phyloP scores from a whole-genome alignment of 2,113 vertebrate genomes.

The Sylvilagus bachmani region DNA sequence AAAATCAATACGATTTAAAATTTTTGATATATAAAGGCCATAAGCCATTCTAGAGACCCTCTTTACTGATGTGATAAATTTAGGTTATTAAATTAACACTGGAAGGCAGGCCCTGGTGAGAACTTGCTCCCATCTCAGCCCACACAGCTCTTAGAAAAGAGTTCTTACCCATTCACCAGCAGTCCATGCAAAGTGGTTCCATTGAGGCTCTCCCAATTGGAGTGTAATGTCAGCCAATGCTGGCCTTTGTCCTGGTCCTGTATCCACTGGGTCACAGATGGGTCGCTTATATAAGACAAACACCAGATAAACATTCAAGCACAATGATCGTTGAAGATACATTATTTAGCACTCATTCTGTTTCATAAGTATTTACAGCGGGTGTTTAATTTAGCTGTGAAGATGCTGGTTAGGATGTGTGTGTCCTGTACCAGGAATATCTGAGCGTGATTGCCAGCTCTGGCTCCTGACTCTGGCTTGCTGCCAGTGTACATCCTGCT shows the following conservation, averaged over 20 bases:
- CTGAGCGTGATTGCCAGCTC: no score
- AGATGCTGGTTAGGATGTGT: no score
- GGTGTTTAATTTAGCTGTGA: no score
- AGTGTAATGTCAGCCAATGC: slow-evolving; percentile 92
- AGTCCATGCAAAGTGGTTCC: slow-evolving; percentile 91
- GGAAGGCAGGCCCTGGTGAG: not conserved
- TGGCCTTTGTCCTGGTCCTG: slow-evolving; percentile 83
- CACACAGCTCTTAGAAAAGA: not conserved
- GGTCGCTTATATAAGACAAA: slow-evolving; percentile 88
- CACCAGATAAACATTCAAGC: slow-evolving; percentile 24
- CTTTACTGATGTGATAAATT: not conserved
- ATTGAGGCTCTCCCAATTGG: slow-evolving; percentile 90
- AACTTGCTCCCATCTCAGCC: not conserved
- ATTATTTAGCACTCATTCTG: not conserved
- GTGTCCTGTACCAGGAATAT: no score
- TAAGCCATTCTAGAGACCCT: not conserved
- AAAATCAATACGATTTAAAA: not conserved
- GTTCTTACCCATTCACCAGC: slow-evolving; percentile 92
- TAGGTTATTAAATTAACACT: not conserved
- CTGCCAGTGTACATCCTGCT: no score
- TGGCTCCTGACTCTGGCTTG: no score
- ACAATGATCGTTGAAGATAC: not conserved
- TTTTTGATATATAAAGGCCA: not conserved
- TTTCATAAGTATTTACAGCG: not conserved
- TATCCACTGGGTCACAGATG: slow-evolving; percentile 88